A percentile compares a stretch with the other conserved stretches of the same genome.
Conservation (phyloP, 2,888 invertebrate genomes). For the Strigamia maritima region DNA sequence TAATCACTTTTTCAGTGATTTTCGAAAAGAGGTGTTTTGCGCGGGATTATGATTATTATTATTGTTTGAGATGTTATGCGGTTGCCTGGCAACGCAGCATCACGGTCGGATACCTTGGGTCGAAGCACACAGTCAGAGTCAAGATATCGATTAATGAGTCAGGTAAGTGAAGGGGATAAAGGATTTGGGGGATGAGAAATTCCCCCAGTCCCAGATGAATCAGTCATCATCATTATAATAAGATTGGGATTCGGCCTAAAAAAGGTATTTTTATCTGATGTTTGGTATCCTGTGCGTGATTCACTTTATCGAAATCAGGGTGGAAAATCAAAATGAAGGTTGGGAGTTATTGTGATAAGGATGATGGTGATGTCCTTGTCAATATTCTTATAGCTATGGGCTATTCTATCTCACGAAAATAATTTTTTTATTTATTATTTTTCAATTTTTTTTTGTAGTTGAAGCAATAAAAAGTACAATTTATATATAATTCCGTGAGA, state of each 20-base stretch:
- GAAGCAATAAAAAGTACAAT: not conserved
- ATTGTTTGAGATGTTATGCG: not conserved
- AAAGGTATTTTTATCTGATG: not conserved
- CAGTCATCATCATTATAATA: not conserved
- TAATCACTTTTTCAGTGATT: not conserved
- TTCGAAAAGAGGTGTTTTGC: not conserved
- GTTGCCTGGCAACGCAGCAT: constrained; percentile 10
- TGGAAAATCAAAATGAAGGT: not conserved
- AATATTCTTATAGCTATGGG: not conserved
- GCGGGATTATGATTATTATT: not conserved
- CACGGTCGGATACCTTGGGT: no score
- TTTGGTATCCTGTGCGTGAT: not conserved
- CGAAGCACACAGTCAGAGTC: not conserved
- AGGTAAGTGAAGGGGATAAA: not conserved
- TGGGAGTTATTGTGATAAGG: not conserved
- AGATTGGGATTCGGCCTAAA: not conserved
- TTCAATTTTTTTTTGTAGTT: not conserved
- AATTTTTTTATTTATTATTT: not conserved
- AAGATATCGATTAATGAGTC: not conserved
- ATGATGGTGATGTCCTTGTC: not conserved
- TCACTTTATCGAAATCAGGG: not conserved
- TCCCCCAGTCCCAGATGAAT: not conserved
- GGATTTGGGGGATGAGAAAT: not conserved
- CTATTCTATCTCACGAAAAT: no score
- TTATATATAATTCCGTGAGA: no score